Percentiles rank a stretch among this genome's conserved stretches.
phyloP scores from a whole-genome alignment of 2,888 invertebrate species.

The Aproaerema taeniolella region DNA sequence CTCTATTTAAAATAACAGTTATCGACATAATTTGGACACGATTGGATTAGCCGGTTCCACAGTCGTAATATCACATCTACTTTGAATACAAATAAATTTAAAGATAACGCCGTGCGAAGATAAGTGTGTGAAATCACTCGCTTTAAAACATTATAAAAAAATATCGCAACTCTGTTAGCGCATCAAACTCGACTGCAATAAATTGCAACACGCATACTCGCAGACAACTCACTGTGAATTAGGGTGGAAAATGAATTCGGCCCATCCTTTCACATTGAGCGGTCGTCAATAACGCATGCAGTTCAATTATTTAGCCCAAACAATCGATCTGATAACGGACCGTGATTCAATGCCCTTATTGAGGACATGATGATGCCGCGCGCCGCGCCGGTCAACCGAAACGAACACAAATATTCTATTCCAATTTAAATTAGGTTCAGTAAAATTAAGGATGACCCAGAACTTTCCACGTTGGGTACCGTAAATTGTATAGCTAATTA shows the following conservation, averaged over 20 bases:
- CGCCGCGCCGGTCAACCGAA: too few relatives aligned
- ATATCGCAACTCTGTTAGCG: conserved; percentile 36
- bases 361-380: conserved; percentile 36
- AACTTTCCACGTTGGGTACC: too few relatives aligned
- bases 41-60: too few relatives aligned
- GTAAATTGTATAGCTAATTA: too few relatives aligned
- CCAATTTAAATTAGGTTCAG: too few relatives aligned
- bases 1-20: too few relatives aligned
- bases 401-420: too few relatives aligned
- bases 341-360: conserved; percentile 41
- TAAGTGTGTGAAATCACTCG: conserved; percentile 6
- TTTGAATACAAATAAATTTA: not conserved
- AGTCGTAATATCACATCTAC: not conserved
- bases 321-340: conserved; percentile 44
- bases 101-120: conserved; percentile 4
- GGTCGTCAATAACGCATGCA: conserved; percentile 36
- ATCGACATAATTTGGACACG: conserved; percentile 2
- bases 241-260: conserved; percentile 57
- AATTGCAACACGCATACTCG: conserved; percentile 39
- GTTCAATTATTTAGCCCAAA: conserved; percentile 34
- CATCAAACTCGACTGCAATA: conserved; percentile 41
- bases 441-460: too few relatives aligned
- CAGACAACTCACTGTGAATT: conserved; percentile 48
- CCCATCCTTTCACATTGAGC: conserved; percentile 54
- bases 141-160: conserved; percentile 29